Conservation (phyloP, 1,140 invertebrate genomes). For the Caenorhabditis brenneri region DNA sequence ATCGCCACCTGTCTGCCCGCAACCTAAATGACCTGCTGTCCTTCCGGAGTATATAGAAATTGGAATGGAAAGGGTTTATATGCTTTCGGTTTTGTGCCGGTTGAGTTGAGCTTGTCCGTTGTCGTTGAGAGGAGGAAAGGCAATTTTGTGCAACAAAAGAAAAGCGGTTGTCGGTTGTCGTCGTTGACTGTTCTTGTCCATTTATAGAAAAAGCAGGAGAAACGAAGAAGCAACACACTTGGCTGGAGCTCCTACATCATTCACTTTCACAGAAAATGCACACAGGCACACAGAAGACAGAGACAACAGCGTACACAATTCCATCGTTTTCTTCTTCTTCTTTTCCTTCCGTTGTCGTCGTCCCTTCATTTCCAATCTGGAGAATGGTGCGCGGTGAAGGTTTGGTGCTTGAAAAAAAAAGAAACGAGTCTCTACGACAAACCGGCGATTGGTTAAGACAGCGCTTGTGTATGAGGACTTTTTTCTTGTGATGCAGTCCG, state of each 20-base stretch:
- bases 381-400: conserved; percentile 12
- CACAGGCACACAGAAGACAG: background rate
- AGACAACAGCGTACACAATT: conserved; percentile 6
- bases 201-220: background rate
- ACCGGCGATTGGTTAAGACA: conserved; percentile 34
- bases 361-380: conserved; percentile 35
- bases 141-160: conserved; percentile 41
- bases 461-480: background rate
- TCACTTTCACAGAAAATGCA: background rate
- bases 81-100: conserved; percentile 33
- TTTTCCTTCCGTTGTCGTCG: background rate
- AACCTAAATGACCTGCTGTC: conserved; percentile 34
- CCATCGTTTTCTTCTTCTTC: conserved; percentile 2
- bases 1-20: conserved; percentile 37
- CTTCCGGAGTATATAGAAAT: background rate
- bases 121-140: conserved; percentile 14
- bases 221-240: conserved; percentile 27
- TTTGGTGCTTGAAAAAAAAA: conserved; percentile 8
- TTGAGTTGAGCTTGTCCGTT: conserved; percentile 31
- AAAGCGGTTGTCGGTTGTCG: background rate
- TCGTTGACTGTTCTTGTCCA: conserved; percentile 8
- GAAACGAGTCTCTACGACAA: background rate
- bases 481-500: background rate
- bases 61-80: background rate
- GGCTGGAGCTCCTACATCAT: conserved; percentile 18